These are phyloP conservation scores for Eupithecia inturbata DNA, from an alignment of 2,888 invertebrate species.

Conservation along the genomic window DNA sequence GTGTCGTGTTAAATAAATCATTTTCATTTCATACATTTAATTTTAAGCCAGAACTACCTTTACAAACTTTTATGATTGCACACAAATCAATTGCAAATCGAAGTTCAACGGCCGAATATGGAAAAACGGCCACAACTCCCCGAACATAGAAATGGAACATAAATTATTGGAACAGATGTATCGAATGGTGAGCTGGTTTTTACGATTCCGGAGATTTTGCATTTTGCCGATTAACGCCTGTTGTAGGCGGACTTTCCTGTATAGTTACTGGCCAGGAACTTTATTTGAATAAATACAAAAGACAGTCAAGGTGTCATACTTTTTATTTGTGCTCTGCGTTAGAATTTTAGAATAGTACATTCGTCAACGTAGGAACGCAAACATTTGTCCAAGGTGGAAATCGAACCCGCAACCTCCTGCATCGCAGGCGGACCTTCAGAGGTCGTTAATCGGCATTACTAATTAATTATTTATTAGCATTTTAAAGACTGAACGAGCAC, in stretches of 20 bases:
- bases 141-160: constrained; percentile 49
- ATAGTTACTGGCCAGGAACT: not conserved
- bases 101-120: constrained; percentile 26
- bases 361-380: no score
- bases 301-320: not conserved
- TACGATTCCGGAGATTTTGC: constrained; percentile 53
- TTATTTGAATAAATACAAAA: not conserved
- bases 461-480: no score
- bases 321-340: not conserved
- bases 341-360: not conserved
- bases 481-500: no score
- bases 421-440: no score
- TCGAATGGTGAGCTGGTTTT: constrained; percentile 57
- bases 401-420: no score
- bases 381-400: no score
- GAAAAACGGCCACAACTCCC: constrained; percentile 29
- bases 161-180: constrained; percentile 66
- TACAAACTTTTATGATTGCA: not conserved
- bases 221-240: constrained; percentile 44
- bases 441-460: no score
- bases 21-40: no score
- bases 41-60: not conserved
- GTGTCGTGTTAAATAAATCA: no score
- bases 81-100: constrained; percentile 26
- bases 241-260: constrained; percentile 6